Base-by-base conservation (phyloP, 1,140 invertebrate genomes). In the Anastrepha ludens region DNA sequence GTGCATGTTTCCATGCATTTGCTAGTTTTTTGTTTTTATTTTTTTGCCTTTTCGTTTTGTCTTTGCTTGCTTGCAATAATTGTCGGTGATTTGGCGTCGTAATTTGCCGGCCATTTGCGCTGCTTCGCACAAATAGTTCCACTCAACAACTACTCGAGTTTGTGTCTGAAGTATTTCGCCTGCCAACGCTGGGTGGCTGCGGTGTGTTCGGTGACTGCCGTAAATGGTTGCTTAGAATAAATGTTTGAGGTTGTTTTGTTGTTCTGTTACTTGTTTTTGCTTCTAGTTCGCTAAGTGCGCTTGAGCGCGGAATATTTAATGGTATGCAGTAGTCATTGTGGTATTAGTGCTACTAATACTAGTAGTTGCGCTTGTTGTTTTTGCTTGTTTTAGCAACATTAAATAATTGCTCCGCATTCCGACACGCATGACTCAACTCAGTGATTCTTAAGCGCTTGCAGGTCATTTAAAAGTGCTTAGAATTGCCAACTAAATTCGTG, bases 391-490 rank as follows among this genome's bases (percentile, higher is more conserved):
- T 50, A 81, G 74, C 29, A 81, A 7, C 74, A 55, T 41, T 55
- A 81, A 81, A 81, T 81, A 81, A 81, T 81, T 81, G 74, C 74
- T 55, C 74, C 74, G 74, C 74, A 81, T 81, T 81, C 74, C 74
- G 44, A 81, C 74, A 81, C 47, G 47, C 74, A 81, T 81, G 74
- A 81, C 74, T 81, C 44, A 81, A 81, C 47, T 81, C 74, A 81
- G 47, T 81, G 74, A 55, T 55, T 81, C 74, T 81, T 81, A 81
- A 55, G n/a, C 47, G 47, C 74, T 81, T 81, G 74, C 47, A 29
- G 74, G 74, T n/a, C 47, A 29, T 50, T 58, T 55, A 81, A 81
- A 55, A 81, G 47, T 55, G 47, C 44, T 81, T 81, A 78, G 44
- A 6, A n/a, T 5, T 20, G 41, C 70, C 15, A 15, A 55, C 47